These are phyloP conservation scores for Bufo bufo DNA, from an alignment of 2,113 vertebrate genomes.

Conservation along the genomic window DNA sequence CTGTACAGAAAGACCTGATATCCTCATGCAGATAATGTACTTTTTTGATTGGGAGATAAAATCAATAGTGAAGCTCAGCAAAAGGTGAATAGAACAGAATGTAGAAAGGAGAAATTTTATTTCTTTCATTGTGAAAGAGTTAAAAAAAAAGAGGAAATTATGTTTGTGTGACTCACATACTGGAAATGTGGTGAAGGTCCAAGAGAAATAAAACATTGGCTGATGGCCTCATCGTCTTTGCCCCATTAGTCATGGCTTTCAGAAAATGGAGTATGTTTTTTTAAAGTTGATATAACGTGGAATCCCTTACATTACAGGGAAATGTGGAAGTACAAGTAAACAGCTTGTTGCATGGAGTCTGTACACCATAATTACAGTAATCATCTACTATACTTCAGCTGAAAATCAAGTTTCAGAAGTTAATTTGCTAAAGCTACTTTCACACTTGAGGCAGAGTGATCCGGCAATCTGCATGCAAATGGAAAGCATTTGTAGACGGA, in stretches of 20 bases:
- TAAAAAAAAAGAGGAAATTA: constrained; percentile 24
- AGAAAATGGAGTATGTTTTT: constrained; percentile 13
- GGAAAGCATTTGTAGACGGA: too few relatives aligned
- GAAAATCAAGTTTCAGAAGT: not conserved
- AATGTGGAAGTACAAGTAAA: not conserved
- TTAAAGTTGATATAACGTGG: not conserved
- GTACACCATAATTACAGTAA: not conserved
- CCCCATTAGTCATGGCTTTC: constrained; percentile 6
- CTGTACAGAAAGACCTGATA: too few relatives aligned
- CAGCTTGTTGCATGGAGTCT: not conserved
- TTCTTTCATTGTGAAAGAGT: not conserved
- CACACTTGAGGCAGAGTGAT: too few relatives aligned
- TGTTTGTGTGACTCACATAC: constrained; percentile 35
- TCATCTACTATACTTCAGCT: not conserved
- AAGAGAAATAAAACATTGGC: constrained; percentile 35
- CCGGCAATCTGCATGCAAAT: too few relatives aligned
- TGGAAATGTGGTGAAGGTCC: constrained; percentile 22
- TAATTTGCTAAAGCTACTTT: too few relatives aligned
- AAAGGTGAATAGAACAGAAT: not conserved
- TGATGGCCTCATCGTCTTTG: not conserved
- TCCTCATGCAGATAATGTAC: too few relatives aligned
- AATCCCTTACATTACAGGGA: not conserved
- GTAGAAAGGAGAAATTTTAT: not conserved
- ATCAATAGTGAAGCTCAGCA: not conserved
- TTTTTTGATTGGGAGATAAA: not conserved